These are phyloP conservation scores for Bradypodion pumilum DNA, from an alignment of 2,797 vertebrate genomes.

Conservation along the genomic window DNA sequence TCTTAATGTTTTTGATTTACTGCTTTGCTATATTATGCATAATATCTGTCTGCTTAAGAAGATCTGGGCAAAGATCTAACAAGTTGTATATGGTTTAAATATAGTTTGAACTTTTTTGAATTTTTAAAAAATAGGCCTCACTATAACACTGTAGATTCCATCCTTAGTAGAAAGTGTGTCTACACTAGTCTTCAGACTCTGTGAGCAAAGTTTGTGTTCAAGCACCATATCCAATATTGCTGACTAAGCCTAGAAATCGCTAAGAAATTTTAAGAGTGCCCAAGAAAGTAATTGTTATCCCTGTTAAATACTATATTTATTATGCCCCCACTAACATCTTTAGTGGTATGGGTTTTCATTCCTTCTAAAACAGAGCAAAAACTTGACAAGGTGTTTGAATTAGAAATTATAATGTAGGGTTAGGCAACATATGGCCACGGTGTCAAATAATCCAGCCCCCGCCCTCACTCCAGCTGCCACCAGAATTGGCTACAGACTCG, in stretches of 20 bases:
- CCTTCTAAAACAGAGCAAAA: not conserved
- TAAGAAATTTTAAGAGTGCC: not conserved
- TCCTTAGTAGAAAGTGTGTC: not conserved
- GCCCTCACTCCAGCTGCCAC: too few species aligned
- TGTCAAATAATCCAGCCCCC: too few species aligned
- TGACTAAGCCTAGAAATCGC: not conserved
- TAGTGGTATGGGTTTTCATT: not conserved
- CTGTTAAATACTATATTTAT: not conserved
- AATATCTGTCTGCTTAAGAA: not conserved
- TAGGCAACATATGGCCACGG: too few species aligned
- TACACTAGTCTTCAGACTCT: not conserved
- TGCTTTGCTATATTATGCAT: not conserved
- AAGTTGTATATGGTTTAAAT: not conserved
- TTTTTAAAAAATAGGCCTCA: not conserved
- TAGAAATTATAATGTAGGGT: not conserved
- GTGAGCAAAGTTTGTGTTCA: not conserved
- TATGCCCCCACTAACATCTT: not conserved
- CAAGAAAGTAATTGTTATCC: not conserved
- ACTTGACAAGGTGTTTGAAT: not conserved
- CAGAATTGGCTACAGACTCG: too few species aligned
- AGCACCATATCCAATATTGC: not conserved
- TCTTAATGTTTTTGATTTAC: not conserved
- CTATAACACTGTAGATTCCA: not conserved
- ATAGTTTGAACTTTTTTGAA: too few species aligned
- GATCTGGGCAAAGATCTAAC: not conserved